Evolutionary conservation across 2,113 vertebrate species (phyloP), one percentile per base, ranked within the genome.

Genomic region (Ceyx cyanopectus): DNA sequence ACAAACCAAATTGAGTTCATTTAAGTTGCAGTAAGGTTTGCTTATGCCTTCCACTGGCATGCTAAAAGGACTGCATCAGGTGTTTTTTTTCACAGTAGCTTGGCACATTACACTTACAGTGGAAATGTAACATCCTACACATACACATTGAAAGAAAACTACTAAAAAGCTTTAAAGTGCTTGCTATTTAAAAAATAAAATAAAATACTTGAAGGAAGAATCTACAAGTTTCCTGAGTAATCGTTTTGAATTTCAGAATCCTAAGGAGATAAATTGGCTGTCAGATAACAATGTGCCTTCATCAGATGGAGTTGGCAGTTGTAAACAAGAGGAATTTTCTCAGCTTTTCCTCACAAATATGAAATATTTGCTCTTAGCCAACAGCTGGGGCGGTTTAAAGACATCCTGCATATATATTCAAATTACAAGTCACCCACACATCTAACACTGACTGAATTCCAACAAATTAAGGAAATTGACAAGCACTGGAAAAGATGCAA

Each of bases 301-400:
- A 97, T 98, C 96, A 98, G 97, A 98, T 96, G 96, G 97, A 97
- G 94, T 96, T 98, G 97, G 97, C 98, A 98, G 91, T 98, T 97
- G 97, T 97, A 98, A 98, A 98, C 97, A 98, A 98, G 98, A 97
- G 87, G 94, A 96, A 97, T 97, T 97, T 97, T 98, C 97, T 97
- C 96, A 98, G 96, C 97, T 97, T 98, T 98, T 97, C 95, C 97
- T 97, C 95, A 97, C 97, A 98, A 98, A 98, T 98, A 98, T 97
- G 97, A 98, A 98, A 97, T 98, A 98, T 98, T 98, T 98, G 97
- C 97, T 97, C 95, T 98, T 37, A 50, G 97, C 91, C 97, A 98
- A 97, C 97, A 98, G 97, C 97, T 98, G 97, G 91, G 95, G 90
- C n/a, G 43, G 93, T 96, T 97, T 97, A 97, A 98, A 98, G 96